Percentiles rank a stretch among this genome's conserved stretches.
Conservation (phyloP, 2,113 vertebrate species). For the Motacilla tschutschensis region DNA sequence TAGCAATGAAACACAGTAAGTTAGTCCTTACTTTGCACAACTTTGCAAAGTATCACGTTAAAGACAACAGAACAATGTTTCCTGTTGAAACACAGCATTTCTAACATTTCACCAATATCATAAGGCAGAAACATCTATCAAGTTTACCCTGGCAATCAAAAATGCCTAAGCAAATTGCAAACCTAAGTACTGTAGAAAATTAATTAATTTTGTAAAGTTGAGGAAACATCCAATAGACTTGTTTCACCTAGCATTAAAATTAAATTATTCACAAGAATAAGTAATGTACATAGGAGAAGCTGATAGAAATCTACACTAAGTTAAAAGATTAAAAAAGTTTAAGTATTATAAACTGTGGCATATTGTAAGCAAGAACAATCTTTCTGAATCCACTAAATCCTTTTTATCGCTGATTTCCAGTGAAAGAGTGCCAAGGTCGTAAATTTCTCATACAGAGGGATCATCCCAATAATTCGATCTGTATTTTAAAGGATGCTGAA, state of each 20-base stretch:
- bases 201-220: not conserved
- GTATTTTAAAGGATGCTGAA: not conserved
- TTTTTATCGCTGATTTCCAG: not conserved
- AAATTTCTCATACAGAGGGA: not conserved
- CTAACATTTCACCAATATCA: not conserved
- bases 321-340: not conserved
- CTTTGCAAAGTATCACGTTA: not conserved
- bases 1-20: not conserved
- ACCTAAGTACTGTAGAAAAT: not conserved
- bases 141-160: not conserved
- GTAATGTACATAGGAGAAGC: not conserved
- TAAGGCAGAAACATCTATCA: not conserved
- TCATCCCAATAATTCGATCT: not conserved
- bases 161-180: not conserved
- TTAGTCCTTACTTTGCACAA: not conserved
- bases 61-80: not conserved
- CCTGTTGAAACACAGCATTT: not conserved
- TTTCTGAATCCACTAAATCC: not conserved
- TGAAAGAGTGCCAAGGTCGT: not conserved
- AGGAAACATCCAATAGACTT: not conserved
- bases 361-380: not conserved
- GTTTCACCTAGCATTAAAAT: not conserved
- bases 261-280: not conserved
- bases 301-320: not conserved
- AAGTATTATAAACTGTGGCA: not conserved